A percentile compares a stretch with the other conserved stretches of the same genome.
phyloP scores from a whole-genome alignment of 2,113 vertebrate species.

The cattle (Bos taurus) region DNA sequence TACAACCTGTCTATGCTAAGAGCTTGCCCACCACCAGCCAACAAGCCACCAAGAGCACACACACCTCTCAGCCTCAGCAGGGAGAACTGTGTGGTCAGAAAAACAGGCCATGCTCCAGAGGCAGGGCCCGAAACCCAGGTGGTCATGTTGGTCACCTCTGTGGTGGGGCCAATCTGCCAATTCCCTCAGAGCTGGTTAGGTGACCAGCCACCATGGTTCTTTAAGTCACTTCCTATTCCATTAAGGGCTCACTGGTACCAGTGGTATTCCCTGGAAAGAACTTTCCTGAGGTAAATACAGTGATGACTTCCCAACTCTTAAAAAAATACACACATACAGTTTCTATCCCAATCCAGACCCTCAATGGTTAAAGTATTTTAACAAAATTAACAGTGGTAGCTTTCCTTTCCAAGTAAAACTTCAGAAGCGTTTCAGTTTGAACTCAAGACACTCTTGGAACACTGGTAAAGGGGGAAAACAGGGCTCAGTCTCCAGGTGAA shows the following conservation, averaged over 20 bases:
- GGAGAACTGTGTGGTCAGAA: not conserved
- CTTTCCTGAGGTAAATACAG: not conserved
- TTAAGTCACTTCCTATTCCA: not conserved
- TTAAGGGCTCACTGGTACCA: not conserved
- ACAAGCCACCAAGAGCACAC: not conserved
- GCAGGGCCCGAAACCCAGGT: too few species aligned
- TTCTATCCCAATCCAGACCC: not conserved
- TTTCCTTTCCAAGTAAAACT: not conserved
- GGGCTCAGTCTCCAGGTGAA: not conserved
- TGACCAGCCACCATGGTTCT: not conserved
- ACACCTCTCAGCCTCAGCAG: not conserved
- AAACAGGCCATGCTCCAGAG: not conserved
- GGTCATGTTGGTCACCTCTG: too few species aligned
- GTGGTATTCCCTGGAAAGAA: not conserved
- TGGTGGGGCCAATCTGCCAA: not conserved
- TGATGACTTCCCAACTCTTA: not conserved
- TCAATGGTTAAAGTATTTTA: not conserved
- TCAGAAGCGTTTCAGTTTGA: not conserved
- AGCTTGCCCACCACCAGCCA: not conserved
- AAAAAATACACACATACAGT: not conserved
- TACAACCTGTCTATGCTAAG: rapidly evolving
- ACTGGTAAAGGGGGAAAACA: not conserved
- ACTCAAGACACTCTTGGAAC: not conserved
- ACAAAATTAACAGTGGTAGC: not conserved
- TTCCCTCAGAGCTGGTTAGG: not conserved